A percentile compares a stretch with the other conserved stretches of the same genome.
phyloP scores from a whole-genome alignment of 2,888 invertebrate genomes.

The Pantelozetes paolii region DNA sequence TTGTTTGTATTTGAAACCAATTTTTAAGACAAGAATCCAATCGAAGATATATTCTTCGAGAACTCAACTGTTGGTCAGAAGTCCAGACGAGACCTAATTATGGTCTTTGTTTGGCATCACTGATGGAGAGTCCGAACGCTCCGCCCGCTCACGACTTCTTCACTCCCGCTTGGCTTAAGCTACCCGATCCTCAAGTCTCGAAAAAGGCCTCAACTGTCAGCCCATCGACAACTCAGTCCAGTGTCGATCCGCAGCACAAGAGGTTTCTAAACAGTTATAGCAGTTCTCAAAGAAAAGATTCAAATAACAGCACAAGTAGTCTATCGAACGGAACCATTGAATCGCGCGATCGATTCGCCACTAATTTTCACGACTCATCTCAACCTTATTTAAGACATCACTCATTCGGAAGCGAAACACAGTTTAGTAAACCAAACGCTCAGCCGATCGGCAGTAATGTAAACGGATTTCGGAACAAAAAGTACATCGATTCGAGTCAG shows the following conservation, averaged over 20 bases:
- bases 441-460: constrained; percentile 1
- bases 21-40: no score
- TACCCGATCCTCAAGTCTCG: constrained; percentile 46
- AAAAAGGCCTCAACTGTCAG: neutral
- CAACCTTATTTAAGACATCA: constrained; percentile 21
- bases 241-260: neutral
- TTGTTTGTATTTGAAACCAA: neutral
- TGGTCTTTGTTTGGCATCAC: constrained; percentile 35
- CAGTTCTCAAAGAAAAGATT: neutral
- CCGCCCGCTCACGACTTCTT: constrained; percentile 55
- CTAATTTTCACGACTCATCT: neutral
- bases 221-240: neutral
- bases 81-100: constrained; percentile 32
- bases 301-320: constrained; percentile 7
- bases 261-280: neutral
- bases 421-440: neutral
- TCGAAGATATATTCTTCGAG: no score
- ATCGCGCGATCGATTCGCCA: neutral
- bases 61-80: neutral
- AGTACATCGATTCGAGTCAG: constrained; percentile 6
- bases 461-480: constrained; percentile 4
- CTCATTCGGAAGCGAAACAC: constrained; percentile 7
- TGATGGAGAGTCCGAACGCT: constrained; percentile 50
- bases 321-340: neutral
- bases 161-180: constrained; percentile 55